These are phyloP conservation scores for Nerophis ophidion DNA, from an alignment of 2,113 vertebrate genomes.

Conservation along the genomic window DNA sequence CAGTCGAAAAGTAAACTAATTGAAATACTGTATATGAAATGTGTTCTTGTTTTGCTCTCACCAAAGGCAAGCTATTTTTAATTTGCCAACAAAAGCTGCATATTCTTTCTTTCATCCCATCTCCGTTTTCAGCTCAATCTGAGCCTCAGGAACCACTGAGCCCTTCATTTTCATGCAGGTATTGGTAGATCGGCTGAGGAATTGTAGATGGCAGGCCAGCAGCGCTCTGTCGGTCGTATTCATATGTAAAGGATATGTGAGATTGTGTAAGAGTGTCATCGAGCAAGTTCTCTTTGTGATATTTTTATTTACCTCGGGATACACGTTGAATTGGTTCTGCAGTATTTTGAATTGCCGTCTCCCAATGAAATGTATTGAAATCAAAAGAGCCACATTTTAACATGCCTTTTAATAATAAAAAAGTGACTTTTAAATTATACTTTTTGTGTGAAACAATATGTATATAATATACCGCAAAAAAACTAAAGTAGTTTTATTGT, in stretches of 20 bases:
- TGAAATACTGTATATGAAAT: constrained; percentile 29
- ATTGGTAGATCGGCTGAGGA: constrained; percentile 39
- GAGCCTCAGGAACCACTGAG: constrained; percentile 35
- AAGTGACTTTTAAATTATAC: too few species aligned
- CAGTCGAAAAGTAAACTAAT: constrained; percentile 39
- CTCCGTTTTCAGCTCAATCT: constrained; percentile 37
- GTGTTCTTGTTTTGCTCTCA: constrained; percentile 44
- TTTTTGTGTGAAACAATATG: too few species aligned
- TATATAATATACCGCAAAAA: too few species aligned
- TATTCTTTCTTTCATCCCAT: constrained; percentile 11
- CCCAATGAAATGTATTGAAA: too few species aligned
- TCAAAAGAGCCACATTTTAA: too few species aligned
- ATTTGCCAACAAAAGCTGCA: constrained; percentile 52
- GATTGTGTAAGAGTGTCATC: constrained; percentile 22
- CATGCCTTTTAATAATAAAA: too few species aligned
- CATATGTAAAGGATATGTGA: constrained; percentile 13
- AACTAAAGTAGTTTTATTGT: too few species aligned
- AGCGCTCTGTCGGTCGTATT: constrained; percentile 18
- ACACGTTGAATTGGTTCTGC: constrained; percentile 19
- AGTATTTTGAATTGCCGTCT: too few species aligned
- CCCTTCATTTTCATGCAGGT: constrained; percentile 48
- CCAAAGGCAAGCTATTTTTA: constrained; percentile 59
- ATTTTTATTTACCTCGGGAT: constrained; percentile 8
- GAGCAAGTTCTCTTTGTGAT: background rate
- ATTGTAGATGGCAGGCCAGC: constrained; percentile 18